These are phyloP conservation scores for Bombycilla garrulus DNA, from an alignment of 2,113 vertebrate genomes.

Conservation along the genomic window DNA sequence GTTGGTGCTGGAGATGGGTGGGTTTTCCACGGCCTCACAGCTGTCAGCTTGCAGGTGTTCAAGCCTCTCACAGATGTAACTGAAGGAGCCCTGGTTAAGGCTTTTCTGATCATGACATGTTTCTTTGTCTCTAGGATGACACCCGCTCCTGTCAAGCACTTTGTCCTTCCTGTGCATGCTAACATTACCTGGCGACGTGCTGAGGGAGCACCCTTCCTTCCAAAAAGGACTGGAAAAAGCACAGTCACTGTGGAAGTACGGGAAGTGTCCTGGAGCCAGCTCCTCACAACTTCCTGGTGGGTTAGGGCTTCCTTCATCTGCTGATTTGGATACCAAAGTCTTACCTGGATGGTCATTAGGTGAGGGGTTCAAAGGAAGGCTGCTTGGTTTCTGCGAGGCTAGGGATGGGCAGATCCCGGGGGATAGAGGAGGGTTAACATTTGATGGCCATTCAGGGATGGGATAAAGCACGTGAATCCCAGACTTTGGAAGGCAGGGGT, in stretches of 20 bases:
- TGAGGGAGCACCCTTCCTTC: constrained; percentile 72
- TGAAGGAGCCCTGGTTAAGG: constrained; percentile 87
- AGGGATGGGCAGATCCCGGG: constrained; percentile 41
- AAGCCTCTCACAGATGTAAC: constrained; percentile 87
- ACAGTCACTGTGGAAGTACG: constrained; percentile 74
- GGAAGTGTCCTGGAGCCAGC: constrained; percentile 48
- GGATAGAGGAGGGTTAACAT: constrained; percentile 29
- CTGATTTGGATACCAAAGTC: not conserved
- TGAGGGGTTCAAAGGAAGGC: not conserved
- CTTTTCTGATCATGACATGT: constrained; percentile 78
- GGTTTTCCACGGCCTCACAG: not conserved
- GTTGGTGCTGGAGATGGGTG: not conserved
- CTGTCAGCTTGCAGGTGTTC: constrained; percentile 77
- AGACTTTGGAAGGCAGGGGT: constrained; percentile 68
- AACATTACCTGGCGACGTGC: constrained; percentile 69
- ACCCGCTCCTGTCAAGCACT: not conserved
- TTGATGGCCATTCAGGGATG: constrained; percentile 71
- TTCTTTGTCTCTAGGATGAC: constrained; percentile 62
- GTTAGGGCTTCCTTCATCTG: not conserved
- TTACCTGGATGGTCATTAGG: not conserved
- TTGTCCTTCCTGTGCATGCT: constrained; percentile 60
- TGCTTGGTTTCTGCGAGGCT: not conserved
- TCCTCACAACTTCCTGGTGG: not conserved
- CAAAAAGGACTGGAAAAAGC: constrained; percentile 91
- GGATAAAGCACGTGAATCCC: constrained; percentile 73